Percentiles rank a stretch among this genome's conserved stretches.
Conservation (phyloP, 35 echinoderm and acorn worm genomes). For the Lytechinus variegatus region DNA sequence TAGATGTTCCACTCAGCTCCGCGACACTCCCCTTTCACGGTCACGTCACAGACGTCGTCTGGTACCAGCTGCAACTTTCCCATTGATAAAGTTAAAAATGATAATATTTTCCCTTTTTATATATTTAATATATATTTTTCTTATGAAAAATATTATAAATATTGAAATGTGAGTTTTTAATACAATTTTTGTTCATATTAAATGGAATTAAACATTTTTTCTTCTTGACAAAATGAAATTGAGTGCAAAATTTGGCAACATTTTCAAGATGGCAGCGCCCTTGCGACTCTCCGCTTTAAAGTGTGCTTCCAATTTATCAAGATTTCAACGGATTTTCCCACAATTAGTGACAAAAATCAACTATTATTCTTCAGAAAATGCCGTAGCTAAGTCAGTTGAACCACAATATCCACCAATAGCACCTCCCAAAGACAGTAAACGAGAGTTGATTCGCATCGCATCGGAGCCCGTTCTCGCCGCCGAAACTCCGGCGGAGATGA, state of each 20-base stretch:
- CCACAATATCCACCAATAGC: slow-evolving; percentile 65
- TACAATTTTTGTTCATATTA: no score
- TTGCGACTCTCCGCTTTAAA: slow-evolving; percentile 38
- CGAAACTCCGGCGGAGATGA: slow-evolving; percentile 71
- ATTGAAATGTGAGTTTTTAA: no score
- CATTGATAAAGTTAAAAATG: no score
- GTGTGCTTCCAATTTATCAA: background rate
- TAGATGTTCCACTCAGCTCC: no score
- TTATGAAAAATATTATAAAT: no score
- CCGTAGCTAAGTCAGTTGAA: background rate
- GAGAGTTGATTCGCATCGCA: background rate
- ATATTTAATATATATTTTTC: no score
- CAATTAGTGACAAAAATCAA: background rate
- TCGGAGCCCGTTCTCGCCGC: slow-evolving; percentile 6
- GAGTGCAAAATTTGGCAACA: background rate
- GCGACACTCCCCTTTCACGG: no score
- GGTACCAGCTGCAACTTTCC: no score
- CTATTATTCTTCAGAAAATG: background rate
- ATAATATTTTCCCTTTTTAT: no score
- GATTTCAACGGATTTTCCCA: slow-evolving; percentile 28
- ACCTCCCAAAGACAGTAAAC: slow-evolving; percentile 19
- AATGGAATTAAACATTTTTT: background rate
- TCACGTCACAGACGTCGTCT: no score
- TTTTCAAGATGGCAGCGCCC: slow-evolving; percentile 74
- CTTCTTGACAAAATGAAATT: background rate